Percentiles rank a stretch among this genome's conserved stretches.
Evolutionary conservation across 2,797 vertebrate genomes (phyloP).

Genomic region (Eidolon dupreanum): DNA sequence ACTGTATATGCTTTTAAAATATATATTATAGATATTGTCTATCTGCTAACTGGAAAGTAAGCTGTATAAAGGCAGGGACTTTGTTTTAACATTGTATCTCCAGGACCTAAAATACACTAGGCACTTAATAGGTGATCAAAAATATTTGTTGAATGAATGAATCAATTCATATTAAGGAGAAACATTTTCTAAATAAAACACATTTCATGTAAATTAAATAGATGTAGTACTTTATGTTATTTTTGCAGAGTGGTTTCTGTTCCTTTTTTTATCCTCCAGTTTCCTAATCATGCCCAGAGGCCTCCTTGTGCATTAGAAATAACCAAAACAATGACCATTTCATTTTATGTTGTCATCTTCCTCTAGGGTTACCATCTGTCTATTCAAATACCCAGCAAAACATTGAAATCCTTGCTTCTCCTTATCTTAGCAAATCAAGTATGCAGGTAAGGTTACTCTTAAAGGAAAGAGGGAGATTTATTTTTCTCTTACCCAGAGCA

Average conservation of each 20-base stretch:
- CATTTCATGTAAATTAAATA: slow-evolving; percentile 30
- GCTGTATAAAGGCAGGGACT: background rate
- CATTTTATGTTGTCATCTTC: background rate
- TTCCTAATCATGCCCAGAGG: background rate
- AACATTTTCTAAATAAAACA: slow-evolving; percentile 35
- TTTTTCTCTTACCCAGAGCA: background rate
- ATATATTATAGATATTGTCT: background rate
- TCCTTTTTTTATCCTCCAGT: background rate
- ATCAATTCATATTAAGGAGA: background rate
- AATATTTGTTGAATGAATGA: slow-evolving; percentile 14
- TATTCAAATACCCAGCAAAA: background rate
- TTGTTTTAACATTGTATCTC: background rate
- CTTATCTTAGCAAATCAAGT: background rate
- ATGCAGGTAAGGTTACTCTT: background rate
- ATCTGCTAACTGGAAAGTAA: background rate
- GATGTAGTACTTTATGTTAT: background rate
- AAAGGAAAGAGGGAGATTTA: background rate
- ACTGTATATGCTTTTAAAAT: background rate
- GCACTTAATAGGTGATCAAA: background rate
- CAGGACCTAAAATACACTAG: background rate
- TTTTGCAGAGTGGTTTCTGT: slow-evolving; percentile 16
- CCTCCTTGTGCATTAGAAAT: background rate
- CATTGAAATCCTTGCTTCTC: slow-evolving; percentile 1
- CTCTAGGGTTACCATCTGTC: background rate
- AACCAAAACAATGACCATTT: background rate